Conservation (phyloP, 2,797 vertebrate species). For the Hippoglossus hippoglossus region DNA sequence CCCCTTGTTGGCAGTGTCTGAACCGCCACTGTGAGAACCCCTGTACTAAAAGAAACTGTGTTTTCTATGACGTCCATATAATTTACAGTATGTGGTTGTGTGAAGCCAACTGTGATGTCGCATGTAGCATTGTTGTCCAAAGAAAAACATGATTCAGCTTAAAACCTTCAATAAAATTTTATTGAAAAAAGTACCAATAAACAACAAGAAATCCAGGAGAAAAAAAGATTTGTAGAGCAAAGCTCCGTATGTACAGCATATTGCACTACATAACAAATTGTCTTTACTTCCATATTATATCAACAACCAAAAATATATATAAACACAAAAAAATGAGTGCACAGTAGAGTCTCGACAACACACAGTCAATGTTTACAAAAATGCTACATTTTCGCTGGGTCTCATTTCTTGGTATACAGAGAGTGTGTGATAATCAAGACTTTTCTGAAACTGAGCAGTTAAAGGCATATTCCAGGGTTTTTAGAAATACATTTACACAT, state of each 20-base stretch:
- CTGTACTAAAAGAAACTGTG: no score
- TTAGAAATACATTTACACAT: conserved; percentile 77
- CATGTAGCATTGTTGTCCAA: neutral
- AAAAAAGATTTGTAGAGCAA: conserved; percentile 86
- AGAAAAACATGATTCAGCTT: conserved; percentile 9
- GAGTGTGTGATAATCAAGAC: conserved; percentile 89
- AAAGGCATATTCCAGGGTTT: conserved; percentile 85
- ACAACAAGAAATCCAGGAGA: conserved; percentile 83
- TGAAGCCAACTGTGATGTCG: neutral
- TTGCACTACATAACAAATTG: conserved; percentile 89
- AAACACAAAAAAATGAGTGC: conserved; percentile 85
- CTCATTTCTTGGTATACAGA: conserved; percentile 88
- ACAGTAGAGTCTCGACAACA: conserved; percentile 89
- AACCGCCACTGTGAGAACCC: no score
- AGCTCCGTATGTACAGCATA: conserved; percentile 89
- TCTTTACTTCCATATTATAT: conserved; percentile 85
- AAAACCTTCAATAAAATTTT: conserved; percentile 85
- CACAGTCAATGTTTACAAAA: conserved; percentile 91
- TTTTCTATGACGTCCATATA: no score
- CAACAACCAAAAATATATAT: conserved; percentile 78
- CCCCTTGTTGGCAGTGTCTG: no score
- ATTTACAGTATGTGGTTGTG: neutral
- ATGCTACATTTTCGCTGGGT: conserved; percentile 91
- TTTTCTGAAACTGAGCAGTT: conserved; percentile 83
- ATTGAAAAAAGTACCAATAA: conserved; percentile 89